A percentile compares a stretch with the other conserved stretches of the same genome.
Conservation (phyloP, 2,797 vertebrate genomes). For the Sebastiscus tertius region DNA sequence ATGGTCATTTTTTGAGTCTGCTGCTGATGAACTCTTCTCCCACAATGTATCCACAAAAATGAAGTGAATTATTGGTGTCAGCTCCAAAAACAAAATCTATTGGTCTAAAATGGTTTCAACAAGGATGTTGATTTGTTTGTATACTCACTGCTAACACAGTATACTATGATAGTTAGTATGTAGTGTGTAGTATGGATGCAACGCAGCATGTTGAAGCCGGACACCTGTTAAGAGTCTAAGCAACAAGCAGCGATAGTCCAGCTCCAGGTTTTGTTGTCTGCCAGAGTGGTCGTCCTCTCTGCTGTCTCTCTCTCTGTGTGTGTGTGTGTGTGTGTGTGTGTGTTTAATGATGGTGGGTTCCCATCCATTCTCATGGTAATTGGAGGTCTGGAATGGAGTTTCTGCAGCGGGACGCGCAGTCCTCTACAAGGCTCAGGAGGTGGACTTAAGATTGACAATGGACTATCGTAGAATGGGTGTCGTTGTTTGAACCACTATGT, state of each 20-base stretch:
- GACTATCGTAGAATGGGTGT: constrained; percentile 55
- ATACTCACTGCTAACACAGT: too few species aligned
- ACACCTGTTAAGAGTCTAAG: neutral
- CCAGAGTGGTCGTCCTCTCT: constrained; percentile 41
- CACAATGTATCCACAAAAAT: neutral
- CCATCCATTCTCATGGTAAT: constrained; percentile 86
- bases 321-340: constrained; percentile 44
- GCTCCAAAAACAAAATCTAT: too few species aligned
- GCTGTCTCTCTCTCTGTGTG: constrained; percentile 22
- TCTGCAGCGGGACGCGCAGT: constrained; percentile 50
- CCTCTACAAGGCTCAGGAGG: constrained; percentile 53
- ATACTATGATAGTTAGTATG: fast-evolving
- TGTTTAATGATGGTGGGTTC: constrained; percentile 76
- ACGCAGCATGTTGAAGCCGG: neutral
- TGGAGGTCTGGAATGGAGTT: constrained; percentile 68
- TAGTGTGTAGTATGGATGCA: neutral
- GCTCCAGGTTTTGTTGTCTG: constrained; percentile 60
- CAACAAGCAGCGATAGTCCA: constrained; percentile 2
- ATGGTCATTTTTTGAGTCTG: neutral
- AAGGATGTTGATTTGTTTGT: neutral
- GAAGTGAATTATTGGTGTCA: too few species aligned
- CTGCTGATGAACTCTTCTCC: neutral
- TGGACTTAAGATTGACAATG: constrained; percentile 66
- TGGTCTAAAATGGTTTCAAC: too few species aligned
- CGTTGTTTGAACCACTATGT: constrained; percentile 36